These are phyloP conservation scores for Brachynemurus nebulosus DNA, from an alignment of 2,888 invertebrate genomes.

Conservation along the genomic window DNA sequence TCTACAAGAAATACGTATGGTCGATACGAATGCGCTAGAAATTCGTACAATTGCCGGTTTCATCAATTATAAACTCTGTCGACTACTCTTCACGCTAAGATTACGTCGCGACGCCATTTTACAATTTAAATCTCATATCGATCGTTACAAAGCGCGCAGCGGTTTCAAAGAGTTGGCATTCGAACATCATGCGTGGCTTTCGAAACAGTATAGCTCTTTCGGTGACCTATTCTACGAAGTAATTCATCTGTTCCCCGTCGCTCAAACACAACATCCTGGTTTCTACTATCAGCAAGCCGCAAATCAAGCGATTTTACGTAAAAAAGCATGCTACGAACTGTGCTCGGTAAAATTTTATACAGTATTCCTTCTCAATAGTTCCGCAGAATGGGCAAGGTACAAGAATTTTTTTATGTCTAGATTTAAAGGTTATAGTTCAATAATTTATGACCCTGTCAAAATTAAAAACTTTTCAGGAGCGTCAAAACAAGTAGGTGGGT, in stretches of 20 bases:
- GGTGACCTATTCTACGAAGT: constrained; percentile 95
- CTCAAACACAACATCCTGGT: constrained; percentile 95
- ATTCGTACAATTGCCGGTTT: constrained; percentile 90
- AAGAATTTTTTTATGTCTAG: too few relatives aligned
- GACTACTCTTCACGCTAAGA: constrained; percentile 76
- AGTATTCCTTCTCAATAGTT: too few relatives aligned
- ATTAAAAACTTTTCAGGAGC: too few relatives aligned
- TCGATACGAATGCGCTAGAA: constrained; percentile 85
- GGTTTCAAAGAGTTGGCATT: constrained; percentile 79
- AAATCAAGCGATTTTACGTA: constrained; percentile 65
- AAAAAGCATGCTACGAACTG: constrained; percentile 59
- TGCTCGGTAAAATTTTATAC: constrained; percentile 47
- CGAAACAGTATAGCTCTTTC: constrained; percentile 79
- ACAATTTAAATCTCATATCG: constrained; percentile 84
- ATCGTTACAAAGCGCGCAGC: constrained; percentile 66
- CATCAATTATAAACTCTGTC: constrained; percentile 90
- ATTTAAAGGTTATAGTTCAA: too few relatives aligned
- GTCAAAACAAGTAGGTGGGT: too few relatives aligned
- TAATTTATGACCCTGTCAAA: too few relatives aligned
- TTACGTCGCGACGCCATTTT: constrained; percentile 88
- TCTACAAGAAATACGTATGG: constrained; percentile 73
- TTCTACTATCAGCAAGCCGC: constrained; percentile 93
- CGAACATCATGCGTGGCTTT: constrained; percentile 93
- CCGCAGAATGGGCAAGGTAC: too few relatives aligned
- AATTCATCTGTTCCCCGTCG: constrained; percentile 75